These are phyloP conservation scores for Crossocerus cetratus DNA, from an alignment of 2,888 invertebrate species.

Conservation along the genomic window DNA sequence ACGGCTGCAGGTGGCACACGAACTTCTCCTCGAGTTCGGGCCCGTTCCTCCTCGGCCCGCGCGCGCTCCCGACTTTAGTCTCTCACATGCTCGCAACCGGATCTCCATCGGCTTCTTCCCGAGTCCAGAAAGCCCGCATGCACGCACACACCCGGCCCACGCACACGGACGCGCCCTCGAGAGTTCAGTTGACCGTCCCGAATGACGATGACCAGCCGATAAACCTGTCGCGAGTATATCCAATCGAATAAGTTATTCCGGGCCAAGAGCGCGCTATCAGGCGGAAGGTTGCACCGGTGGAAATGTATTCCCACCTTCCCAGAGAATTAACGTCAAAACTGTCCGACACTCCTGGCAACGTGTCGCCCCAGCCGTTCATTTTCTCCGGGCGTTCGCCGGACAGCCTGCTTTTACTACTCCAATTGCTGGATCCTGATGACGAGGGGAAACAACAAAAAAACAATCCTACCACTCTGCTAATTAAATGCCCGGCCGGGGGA, in stretches of 20 bases:
- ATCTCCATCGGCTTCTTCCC: conserved; percentile 13
- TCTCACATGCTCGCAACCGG: conserved; percentile 43
- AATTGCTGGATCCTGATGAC: too few species aligned
- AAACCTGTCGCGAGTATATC: conserved; percentile 70
- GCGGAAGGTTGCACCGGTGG: conserved; percentile 15
- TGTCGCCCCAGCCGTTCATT: too few species aligned
- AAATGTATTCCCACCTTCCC: neutral
- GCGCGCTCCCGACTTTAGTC: conserved; percentile 26
- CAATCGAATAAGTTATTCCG: conserved; percentile 70
- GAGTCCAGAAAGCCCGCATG: neutral
- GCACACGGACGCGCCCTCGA: neutral
- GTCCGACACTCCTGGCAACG: too few species aligned
- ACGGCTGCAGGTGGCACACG: conserved; percentile 69
- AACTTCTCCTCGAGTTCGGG: conserved; percentile 29
- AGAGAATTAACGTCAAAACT: neutral
- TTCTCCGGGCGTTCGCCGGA: too few species aligned
- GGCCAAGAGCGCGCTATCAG: conserved; percentile 18
- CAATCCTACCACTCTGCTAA: too few species aligned
- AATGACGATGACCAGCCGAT: conserved; percentile 60
- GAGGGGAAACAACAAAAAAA: too few species aligned
- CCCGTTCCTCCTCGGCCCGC: conserved; percentile 19
- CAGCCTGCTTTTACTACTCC: too few species aligned
- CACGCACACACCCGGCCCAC: neutral
- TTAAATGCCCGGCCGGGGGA: too few species aligned
- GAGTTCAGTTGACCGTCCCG: conserved; percentile 10